Percentiles rank a stretch among this genome's conserved stretches.
Conservation (phyloP, 2,113 vertebrate species). For the Odocoileus virginianus region DNA sequence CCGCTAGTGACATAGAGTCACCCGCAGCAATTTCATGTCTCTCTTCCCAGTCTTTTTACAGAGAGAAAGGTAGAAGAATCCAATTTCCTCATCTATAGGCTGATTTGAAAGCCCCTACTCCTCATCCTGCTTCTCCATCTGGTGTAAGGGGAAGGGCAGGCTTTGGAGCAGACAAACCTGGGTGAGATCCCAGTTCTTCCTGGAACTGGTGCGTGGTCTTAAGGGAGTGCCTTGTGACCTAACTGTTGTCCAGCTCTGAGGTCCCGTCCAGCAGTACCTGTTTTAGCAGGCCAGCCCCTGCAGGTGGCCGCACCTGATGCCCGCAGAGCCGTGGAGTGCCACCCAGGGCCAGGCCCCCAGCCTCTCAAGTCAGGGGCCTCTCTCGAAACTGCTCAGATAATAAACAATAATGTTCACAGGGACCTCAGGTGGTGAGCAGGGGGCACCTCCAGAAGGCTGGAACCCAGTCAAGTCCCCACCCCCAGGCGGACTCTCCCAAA, state of each 20-base stretch:
- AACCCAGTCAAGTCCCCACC: not conserved
- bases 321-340: not conserved
- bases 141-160: accelerated
- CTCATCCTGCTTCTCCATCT: not conserved
- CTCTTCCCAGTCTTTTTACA: not conserved
- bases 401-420: not conserved
- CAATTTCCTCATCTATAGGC: not conserved
- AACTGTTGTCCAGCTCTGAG: not conserved
- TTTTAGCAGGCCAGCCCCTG: not conserved
- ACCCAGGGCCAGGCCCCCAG: not conserved
- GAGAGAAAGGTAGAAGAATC: not conserved
- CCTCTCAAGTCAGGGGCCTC: too few relatives aligned
- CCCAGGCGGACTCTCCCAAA: not conserved
- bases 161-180: not conserved
- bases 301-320: accelerated
- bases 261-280: not conserved
- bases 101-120: accelerated
- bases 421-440: not conserved
- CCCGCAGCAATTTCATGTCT: not conserved
- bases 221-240: not conserved
- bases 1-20: not conserved
- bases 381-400: not conserved
- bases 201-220: not conserved
- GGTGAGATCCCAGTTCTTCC: not conserved
- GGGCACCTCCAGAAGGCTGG: not conserved